phyloP scores from a whole-genome alignment of 2,888 invertebrate species.

The Caenorhabditis panamensis region DNA sequence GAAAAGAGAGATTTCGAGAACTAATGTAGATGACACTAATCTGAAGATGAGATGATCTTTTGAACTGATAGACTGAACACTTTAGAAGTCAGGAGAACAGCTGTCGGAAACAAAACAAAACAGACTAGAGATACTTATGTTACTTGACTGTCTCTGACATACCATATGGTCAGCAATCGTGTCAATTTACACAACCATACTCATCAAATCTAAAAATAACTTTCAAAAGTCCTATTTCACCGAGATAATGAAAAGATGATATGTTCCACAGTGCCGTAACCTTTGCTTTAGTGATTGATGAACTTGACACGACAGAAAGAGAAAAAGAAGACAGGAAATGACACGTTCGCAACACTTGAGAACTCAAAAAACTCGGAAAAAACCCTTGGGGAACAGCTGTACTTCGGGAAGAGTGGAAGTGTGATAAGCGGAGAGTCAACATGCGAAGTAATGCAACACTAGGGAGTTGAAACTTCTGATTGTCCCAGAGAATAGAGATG shows the following conservation, averaged over 20 bases:
- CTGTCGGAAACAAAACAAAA: neutral
- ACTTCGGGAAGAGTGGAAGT: conserved; percentile 31
- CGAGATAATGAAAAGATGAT: neutral
- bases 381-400: conserved; percentile 48
- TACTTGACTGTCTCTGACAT: no score
- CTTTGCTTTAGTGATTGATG: conserved; percentile 50
- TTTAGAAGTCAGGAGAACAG: neutral
- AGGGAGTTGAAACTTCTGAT: neutral
- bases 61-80: neutral
- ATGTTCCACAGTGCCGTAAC: neutral
- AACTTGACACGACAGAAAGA: conserved; percentile 23
- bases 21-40: neutral
- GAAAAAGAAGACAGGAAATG: conserved; percentile 8
- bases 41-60: conserved; percentile 13
- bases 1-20: neutral
- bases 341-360: conserved; percentile 25
- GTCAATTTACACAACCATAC: no score
- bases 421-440: conserved; percentile 40
- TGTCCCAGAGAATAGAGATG: neutral
- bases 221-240: neutral
- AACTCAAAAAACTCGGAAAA: neutral
- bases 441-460: conserved; percentile 29
- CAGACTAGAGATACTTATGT: no score
- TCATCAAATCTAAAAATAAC: neutral
- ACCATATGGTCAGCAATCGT: no score